These are phyloP conservation scores for Oncopeltus fasciatus DNA, from an alignment of 1,140 invertebrate species.

Conservation along the genomic window DNA sequence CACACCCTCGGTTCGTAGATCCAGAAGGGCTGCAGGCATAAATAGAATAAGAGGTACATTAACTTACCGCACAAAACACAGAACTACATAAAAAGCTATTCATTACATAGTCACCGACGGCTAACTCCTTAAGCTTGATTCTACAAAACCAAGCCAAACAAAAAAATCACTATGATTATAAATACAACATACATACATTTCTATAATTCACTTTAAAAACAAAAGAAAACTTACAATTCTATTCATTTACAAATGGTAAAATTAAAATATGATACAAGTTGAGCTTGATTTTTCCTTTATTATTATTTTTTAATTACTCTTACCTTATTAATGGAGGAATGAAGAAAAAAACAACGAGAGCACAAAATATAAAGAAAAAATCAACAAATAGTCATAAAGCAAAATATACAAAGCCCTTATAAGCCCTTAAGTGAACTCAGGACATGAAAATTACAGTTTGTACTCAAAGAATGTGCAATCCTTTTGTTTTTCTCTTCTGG, in stretches of 20 bases:
- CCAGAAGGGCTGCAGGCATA: background rate
- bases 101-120: background rate
- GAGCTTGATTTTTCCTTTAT: too few relatives aligned
- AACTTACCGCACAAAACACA: background rate
- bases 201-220: background rate
- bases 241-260: constrained; percentile 2
- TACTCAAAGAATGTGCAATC: too few relatives aligned
- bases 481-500: too few relatives aligned
- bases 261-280: background rate
- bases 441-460: too few relatives aligned
- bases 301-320: background rate
- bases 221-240: background rate
- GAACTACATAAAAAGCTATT: background rate
- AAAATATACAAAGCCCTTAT: too few relatives aligned
- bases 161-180: background rate
- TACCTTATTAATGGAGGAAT: background rate
- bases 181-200: background rate
- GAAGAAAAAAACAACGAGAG: background rate
- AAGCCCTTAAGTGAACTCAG: too few relatives aligned
- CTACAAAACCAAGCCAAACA: background rate
- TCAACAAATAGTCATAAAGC: too few relatives aligned
- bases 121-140: background rate
- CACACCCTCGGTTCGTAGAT: background rate
- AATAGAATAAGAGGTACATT: background rate
- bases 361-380: background rate